Evolutionary conservation across 1,140 invertebrate genomes (phyloP).

Genomic region (Drosophila melanica): DNA sequence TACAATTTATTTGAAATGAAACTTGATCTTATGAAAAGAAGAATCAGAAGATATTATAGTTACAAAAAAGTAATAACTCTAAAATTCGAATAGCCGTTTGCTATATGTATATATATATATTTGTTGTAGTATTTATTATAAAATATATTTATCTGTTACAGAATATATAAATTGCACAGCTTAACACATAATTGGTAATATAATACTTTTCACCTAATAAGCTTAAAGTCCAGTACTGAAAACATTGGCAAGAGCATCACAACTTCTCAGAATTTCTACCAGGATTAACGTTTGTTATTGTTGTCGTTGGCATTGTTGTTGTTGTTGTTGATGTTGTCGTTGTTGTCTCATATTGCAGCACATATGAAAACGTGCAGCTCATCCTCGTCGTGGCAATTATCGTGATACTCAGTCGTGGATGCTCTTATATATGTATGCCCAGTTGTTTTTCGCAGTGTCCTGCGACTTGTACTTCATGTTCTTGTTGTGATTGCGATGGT

Average conservation of each 20-base stretch:
- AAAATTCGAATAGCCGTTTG: too few relatives aligned
- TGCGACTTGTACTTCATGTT: slow-evolving; percentile 33
- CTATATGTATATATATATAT: too few relatives aligned
- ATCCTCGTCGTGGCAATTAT: slow-evolving; percentile 58
- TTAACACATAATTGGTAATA: slow-evolving; percentile 6
- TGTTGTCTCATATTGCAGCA: slow-evolving; percentile 36
- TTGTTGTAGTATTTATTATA: too few relatives aligned
- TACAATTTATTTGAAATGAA: too few relatives aligned
- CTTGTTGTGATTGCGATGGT: slow-evolving; percentile 69
- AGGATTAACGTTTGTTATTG: neutral
- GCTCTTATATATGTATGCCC: slow-evolving; percentile 1
- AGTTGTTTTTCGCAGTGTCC: slow-evolving; percentile 32
- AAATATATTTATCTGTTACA: too few relatives aligned
- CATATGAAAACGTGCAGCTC: slow-evolving; percentile 26
- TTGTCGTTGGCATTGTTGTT: neutral
- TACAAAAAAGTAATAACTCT: too few relatives aligned
- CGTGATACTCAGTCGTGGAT: slow-evolving; percentile 33
- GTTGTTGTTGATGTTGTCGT: neutral
- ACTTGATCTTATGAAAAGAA: too few relatives aligned
- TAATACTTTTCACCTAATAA: slow-evolving; percentile 3
- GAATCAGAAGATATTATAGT: too few relatives aligned
- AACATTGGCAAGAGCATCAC: slow-evolving; percentile 2
- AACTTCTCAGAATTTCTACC: slow-evolving; percentile 3
- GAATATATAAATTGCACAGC: neutral
- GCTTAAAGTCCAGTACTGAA: neutral